phyloP scores from a whole-genome alignment of 1,140 invertebrate species.

The Caerostris darwini region DNA sequence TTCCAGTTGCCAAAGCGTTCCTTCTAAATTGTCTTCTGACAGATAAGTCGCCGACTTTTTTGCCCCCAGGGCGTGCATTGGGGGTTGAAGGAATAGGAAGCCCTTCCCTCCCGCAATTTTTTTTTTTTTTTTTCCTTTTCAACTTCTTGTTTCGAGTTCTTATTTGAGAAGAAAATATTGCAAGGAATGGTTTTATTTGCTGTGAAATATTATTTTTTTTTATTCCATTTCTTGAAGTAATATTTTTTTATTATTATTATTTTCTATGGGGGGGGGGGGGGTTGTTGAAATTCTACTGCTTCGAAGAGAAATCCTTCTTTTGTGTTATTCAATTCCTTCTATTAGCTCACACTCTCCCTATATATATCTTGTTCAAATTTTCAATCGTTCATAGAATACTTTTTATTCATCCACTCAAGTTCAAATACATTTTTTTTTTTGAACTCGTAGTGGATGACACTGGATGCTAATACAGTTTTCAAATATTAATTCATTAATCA shows the following conservation, averaged over 20 bases:
- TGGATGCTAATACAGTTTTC: too few species aligned
- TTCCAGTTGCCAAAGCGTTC: neutral
- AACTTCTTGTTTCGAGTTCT: neutral
- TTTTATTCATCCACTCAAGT: too few species aligned
- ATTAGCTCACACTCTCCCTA: too few species aligned
- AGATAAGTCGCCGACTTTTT: slow-evolving; percentile 56
- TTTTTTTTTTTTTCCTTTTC: too few species aligned
- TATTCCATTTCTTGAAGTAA: neutral
- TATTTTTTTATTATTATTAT: too few species aligned
- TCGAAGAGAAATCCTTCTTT: neutral
- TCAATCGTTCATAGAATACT: too few species aligned
- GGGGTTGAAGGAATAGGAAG: neutral
- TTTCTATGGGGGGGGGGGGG: neutral
- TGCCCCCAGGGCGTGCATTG: neutral
- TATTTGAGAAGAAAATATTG: slow-evolving; percentile 41
- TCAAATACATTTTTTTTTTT: too few species aligned
- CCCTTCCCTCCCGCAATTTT: too few species aligned
- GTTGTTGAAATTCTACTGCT: neutral
- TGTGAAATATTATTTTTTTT: neutral
- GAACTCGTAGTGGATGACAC: too few species aligned
- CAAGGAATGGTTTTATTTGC: neutral
- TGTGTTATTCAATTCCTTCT: neutral
- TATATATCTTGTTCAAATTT: too few species aligned
- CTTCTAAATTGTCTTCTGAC: slow-evolving; percentile 69
- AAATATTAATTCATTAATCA: too few species aligned